Evolutionary conservation across 2,888 invertebrate genomes (phyloP).

Genomic region (Bombyx huttoni): DNA sequence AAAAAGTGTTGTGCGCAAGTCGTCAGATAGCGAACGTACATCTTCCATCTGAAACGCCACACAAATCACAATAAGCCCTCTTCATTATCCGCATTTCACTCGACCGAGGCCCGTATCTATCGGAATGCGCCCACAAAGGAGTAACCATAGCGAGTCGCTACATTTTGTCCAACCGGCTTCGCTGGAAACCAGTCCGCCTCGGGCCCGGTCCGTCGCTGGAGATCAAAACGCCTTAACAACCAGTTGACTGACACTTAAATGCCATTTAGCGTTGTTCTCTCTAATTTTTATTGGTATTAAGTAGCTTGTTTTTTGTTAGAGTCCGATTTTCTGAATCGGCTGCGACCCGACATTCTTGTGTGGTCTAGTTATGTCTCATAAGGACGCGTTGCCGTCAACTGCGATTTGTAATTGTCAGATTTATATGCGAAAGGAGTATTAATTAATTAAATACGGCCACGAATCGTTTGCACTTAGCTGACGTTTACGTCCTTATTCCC

Average conservation of each 20-base stretch:
- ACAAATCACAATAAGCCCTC: constrained; percentile 65
- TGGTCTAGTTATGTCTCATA: constrained; percentile 2
- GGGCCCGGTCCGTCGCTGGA: constrained; percentile 20
- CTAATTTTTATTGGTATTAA: constrained; percentile 62
- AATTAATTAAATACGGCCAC: constrained; percentile 28
- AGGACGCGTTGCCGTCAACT: neutral
- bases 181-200: constrained; percentile 40
- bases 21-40: constrained; percentile 15
- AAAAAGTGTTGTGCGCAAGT: neutral
- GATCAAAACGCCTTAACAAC: constrained; percentile 42
- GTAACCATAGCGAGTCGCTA: constrained; percentile 55
- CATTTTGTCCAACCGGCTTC: constrained; percentile 63
- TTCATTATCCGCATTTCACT: constrained; percentile 67
- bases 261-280: constrained; percentile 62
- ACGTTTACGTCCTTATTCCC: constrained; percentile 27
- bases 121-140: constrained; percentile 67
- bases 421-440: constrained; percentile 8
- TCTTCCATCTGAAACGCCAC: constrained; percentile 43
- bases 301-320: constrained; percentile 42
- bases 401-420: neutral
- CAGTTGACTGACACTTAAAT: constrained; percentile 70
- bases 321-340: neutral
- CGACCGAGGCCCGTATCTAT: constrained; percentile 49
- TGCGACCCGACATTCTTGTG: constrained; percentile 18
- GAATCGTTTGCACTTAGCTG: constrained; percentile 26